Evolutionary conservation across 2,797 vertebrate genomes (phyloP).

Genomic region (Lagorchestes hirsutus): DNA sequence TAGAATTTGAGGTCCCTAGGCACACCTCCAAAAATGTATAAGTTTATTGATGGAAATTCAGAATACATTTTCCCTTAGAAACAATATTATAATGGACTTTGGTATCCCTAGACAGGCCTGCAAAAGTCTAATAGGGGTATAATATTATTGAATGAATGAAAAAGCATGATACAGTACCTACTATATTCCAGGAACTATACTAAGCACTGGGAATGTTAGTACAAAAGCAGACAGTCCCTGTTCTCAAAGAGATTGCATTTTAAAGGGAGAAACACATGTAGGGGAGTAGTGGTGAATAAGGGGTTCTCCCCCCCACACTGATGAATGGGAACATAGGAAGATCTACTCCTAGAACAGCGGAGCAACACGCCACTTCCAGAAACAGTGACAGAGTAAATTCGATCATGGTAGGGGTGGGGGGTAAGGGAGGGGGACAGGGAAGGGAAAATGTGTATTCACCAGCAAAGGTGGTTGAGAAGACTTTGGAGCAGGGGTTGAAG

Average conservation of each 20-base stretch:
- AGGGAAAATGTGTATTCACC: background rate
- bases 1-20: background rate
- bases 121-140: background rate
- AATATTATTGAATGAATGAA: background rate
- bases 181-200: background rate
- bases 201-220: background rate
- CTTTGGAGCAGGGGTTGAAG: background rate
- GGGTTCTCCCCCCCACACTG: background rate
- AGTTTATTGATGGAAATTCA: slow-evolving; percentile 5
- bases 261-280: background rate
- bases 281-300: background rate
- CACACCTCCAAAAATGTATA: slow-evolving; percentile 29
- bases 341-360: background rate
- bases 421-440: background rate
- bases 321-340: background rate
- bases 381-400: background rate
- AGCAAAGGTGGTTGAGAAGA: background rate
- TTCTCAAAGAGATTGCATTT: background rate
- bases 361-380: background rate
- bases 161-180: too few relatives aligned
- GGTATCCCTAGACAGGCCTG: too few relatives aligned
- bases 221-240: background rate
- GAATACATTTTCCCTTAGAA: background rate
- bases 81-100: background rate
- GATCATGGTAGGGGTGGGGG: too few relatives aligned